Base-by-base conservation (phyloP, 1,140 invertebrate species). In the Nasonia longicornis region DNA sequence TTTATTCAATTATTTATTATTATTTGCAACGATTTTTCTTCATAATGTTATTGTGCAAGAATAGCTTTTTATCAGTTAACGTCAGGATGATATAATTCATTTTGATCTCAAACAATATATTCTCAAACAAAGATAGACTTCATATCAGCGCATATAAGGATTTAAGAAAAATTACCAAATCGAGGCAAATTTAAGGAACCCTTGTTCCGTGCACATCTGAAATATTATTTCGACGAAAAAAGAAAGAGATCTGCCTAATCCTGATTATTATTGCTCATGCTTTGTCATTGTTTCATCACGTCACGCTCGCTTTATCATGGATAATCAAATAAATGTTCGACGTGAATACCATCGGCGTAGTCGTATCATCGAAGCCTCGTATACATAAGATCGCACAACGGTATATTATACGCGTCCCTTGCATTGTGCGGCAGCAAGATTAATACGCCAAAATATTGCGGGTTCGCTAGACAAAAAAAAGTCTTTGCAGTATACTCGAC, bases 401-500 rank as follows among this genome's bases (percentile, higher is more conserved):
- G 35, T 64, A 73, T 66, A 45, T 58, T 26, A 63, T 67, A 26
- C n/a, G n/a, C 38, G 1, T 26, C 69, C 69, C 69, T 31, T 63
- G 31, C 58, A n/a, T 83, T 81, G 83, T 84, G 80, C 82, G 71
- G 80, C 71, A 52, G 71, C 77, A 87, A 87, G 87, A 87, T 87
- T 87, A 87, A 88, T 87, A 85, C 84, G 52, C 2, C 38, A 38
- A 73, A 81, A 77, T 81, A 77, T 81, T 72, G 69, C 58, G 72
- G 11, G 73, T n/a, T 70, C 42, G 29, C 42, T 29, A 3, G 20
- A 42, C 7, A 7, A 69, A 72, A 84, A 26, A 85, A 73, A 85
- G 45, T 79, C 83, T 85, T 84, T 85, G 79, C 80, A 69, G 77
- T 84, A 75, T 85, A 87, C 87, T 84, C 84, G 83, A 80, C 84